phyloP scores from a whole-genome alignment of 2,113 vertebrate genomes.

The Microtus pennsylvanicus region DNA sequence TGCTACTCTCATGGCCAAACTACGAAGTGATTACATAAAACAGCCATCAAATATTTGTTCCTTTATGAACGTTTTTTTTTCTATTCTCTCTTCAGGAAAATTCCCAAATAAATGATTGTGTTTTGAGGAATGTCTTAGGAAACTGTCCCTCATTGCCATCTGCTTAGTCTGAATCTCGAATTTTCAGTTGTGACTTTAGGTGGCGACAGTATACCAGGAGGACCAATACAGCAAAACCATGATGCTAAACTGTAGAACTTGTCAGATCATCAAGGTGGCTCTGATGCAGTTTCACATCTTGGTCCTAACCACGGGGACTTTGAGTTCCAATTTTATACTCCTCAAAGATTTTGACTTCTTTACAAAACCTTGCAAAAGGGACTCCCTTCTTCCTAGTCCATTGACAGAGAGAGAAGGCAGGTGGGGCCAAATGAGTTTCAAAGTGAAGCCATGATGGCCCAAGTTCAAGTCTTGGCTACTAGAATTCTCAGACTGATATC shows the following conservation, averaged over 20 bases:
- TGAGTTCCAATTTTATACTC: background rate
- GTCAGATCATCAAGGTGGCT: too few species aligned
- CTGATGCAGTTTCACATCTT: accelerated
- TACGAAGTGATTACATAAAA: background rate
- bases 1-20: background rate
- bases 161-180: background rate
- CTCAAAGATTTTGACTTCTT: background rate
- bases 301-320: background rate
- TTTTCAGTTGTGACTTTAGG: background rate
- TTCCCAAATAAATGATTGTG: background rate
- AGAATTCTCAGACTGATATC: background rate
- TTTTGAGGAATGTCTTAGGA: background rate
- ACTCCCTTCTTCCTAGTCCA: background rate
- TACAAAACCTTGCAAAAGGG: background rate
- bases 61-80: background rate
- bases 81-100: background rate
- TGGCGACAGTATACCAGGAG: background rate
- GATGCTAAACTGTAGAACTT: accelerated
- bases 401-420: background rate
- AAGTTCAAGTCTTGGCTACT: background rate
- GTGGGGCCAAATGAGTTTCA: background rate
- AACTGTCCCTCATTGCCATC: background rate
- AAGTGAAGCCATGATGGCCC: background rate
- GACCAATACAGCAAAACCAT: accelerated
- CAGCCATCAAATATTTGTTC: background rate